Conservation (phyloP, 1,140 invertebrate genomes). For the Chlorops oryzae region DNA sequence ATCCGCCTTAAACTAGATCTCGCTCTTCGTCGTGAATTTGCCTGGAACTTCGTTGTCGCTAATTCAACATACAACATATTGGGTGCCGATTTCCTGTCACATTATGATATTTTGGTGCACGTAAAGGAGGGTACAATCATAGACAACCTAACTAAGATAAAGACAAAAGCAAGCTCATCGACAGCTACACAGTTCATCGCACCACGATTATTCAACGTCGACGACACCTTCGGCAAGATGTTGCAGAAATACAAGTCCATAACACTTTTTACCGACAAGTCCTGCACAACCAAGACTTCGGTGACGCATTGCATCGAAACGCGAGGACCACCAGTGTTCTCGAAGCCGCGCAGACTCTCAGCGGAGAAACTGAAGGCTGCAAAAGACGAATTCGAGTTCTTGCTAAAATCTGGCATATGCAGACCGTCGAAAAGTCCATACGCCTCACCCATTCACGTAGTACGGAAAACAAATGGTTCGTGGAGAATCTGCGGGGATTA, state of each 20-base stretch:
- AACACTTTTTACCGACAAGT: slow-evolving; percentile 20
- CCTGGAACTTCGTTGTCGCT: slow-evolving; percentile 43
- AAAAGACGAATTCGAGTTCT: slow-evolving; percentile 19
- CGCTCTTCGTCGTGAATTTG: slow-evolving; percentile 27
- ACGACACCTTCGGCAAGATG: slow-evolving; percentile 13
- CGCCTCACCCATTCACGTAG: slow-evolving; percentile 48
- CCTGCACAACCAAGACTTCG: not conserved
- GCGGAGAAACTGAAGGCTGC: slow-evolving; percentile 30
- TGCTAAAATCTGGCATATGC: slow-evolving; percentile 29
- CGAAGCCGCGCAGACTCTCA: slow-evolving; percentile 34
- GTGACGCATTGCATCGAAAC: slow-evolving; percentile 19
- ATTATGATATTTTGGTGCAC: slow-evolving; percentile 40
- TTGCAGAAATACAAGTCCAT: slow-evolving; percentile 26
- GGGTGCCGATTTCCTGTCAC: slow-evolving; percentile 41
- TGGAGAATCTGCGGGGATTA: slow-evolving; percentile 49
- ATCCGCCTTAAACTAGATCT: slow-evolving; percentile 30
- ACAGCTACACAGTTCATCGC: not conserved
- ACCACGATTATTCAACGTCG: not conserved
- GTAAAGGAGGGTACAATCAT: slow-evolving; percentile 26
- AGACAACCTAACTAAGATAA: slow-evolving; percentile 23
- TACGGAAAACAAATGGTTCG: slow-evolving; percentile 30
- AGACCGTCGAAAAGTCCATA: slow-evolving; percentile 45
- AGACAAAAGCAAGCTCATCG: too few relatives aligned
- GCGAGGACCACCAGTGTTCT: slow-evolving; percentile 28
- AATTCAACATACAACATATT: slow-evolving; percentile 40